A percentile compares a stretch with the other conserved stretches of the same genome.
phyloP scores from a whole-genome alignment of 2,888 invertebrate species.

The Parnassius orleans region DNA sequence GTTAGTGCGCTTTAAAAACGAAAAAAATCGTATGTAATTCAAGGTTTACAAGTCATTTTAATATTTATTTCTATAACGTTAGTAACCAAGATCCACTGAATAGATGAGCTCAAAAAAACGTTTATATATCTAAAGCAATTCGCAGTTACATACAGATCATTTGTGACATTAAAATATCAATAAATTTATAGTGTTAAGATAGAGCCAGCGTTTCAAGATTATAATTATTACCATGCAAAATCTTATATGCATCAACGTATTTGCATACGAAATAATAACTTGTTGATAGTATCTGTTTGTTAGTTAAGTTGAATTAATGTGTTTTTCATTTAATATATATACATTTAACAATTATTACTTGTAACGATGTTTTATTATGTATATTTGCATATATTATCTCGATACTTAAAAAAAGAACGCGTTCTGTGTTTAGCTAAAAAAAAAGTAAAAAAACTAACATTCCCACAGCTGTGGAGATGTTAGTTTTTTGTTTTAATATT shows the following conservation, averaged over 20 bases:
- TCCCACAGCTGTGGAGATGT: no score
- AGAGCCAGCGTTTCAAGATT: constrained; percentile 60
- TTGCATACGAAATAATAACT: constrained; percentile 34
- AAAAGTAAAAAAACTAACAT: no score
- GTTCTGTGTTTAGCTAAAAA: background rate
- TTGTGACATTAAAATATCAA: constrained; percentile 80
- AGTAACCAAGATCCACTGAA: background rate
- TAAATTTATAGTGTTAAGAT: constrained; percentile 76
- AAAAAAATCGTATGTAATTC: constrained; percentile 34
- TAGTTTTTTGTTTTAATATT: no score
- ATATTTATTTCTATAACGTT: constrained; percentile 19
- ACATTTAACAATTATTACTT: background rate
- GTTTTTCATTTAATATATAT: background rate
- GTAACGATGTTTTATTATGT: background rate
- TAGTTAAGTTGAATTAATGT: constrained; percentile 7
- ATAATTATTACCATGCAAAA: constrained; percentile 56
- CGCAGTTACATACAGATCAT: constrained; percentile 77
- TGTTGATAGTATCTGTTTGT: constrained; percentile 11
- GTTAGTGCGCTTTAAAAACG: constrained; percentile 43
- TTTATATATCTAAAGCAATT: constrained; percentile 44
- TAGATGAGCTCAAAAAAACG: constrained; percentile 37
- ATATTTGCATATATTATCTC: no score
- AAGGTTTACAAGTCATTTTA: constrained; percentile 26
- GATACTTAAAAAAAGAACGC: background rate
- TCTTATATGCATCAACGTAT: constrained; percentile 38